These are phyloP conservation scores for Rotaria magnacalcarata DNA, from an alignment of 2,888 invertebrate genomes.

Conservation along the genomic window DNA sequence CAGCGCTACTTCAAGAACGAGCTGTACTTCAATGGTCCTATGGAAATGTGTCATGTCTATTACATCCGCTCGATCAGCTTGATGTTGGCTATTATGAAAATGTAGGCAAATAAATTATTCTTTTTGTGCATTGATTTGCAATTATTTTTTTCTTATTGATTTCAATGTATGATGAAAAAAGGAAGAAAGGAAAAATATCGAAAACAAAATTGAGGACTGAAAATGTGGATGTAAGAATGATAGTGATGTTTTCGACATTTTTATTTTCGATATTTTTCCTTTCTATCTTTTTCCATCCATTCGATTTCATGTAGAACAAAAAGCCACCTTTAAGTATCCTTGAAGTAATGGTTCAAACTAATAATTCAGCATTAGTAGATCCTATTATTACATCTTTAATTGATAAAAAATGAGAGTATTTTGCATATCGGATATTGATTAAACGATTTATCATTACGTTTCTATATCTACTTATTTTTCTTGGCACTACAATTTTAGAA, in stretches of 20 bases:
- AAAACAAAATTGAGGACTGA: too few relatives aligned
- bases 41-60: slow-evolving; percentile 87
- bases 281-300: too few relatives aligned
- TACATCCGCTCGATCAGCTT: slow-evolving; percentile 85
- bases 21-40: slow-evolving; percentile 94
- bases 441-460: neutral
- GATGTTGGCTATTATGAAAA: slow-evolving; percentile 57
- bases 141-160: neutral
- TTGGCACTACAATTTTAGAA: neutral
- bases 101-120: neutral
- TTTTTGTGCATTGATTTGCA: too few relatives aligned
- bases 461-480: neutral
- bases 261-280: too few relatives aligned
- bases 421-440: neutral
- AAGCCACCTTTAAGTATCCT: neutral
- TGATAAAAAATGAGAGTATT: slow-evolving; percentile 1
- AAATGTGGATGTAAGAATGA: too few relatives aligned
- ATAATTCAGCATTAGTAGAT: neutral
- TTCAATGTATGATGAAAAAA: too few relatives aligned
- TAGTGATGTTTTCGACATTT: too few relatives aligned
- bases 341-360: neutral
- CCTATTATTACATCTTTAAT: neutral
- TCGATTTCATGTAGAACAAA: neutral
- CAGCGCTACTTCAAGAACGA: slow-evolving; percentile 89
- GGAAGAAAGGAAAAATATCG: too few relatives aligned